Conservation (phyloP, 2,888 invertebrate species). For the Steinernema scapterisci region DNA sequence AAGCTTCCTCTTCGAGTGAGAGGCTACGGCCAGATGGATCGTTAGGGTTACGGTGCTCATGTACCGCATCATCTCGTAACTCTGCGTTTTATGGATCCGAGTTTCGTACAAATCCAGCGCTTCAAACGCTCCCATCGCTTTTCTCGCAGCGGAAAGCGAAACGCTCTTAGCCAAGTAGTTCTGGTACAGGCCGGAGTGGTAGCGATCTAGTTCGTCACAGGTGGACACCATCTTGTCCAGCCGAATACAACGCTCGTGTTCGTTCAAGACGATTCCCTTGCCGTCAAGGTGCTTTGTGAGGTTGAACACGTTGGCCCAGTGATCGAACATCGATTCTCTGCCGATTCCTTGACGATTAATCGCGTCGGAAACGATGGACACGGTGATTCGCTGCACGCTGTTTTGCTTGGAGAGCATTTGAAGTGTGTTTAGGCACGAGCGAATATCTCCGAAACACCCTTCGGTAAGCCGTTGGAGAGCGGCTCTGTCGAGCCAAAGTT, state of each 20-base stretch:
- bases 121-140: conserved; percentile 3
- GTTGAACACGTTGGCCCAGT: conserved; percentile 51
- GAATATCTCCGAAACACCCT: conserved; percentile 84
- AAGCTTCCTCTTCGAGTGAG: conserved; percentile 44
- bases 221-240: conserved; percentile 14
- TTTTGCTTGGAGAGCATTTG: conserved; percentile 70
- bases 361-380: neutral
- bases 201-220: conserved; percentile 5
- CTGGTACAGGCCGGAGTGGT: conserved; percentile 46
- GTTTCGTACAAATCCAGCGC: conserved; percentile 6
- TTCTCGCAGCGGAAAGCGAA: conserved; percentile 4
- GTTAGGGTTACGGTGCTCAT: conserved; percentile 44
- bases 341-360: conserved; percentile 24
- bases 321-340: conserved; percentile 45
- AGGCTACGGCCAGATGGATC: conserved; percentile 51
- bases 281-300: conserved; percentile 46
- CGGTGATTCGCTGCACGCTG: neutral
- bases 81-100: conserved; percentile 32
- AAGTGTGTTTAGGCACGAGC: conserved; percentile 86
- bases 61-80: conserved; percentile 47
- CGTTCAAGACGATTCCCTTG: conserved; percentile 24
- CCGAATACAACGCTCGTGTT: neutral
- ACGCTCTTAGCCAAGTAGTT: conserved; percentile 43
- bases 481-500: conserved; percentile 74
- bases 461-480: conserved; percentile 80